Percentiles rank a stretch among this genome's conserved stretches.
phyloP scores from a whole-genome alignment of 1,140 invertebrate genomes.

The Lordiphosa stackelbergi region DNA sequence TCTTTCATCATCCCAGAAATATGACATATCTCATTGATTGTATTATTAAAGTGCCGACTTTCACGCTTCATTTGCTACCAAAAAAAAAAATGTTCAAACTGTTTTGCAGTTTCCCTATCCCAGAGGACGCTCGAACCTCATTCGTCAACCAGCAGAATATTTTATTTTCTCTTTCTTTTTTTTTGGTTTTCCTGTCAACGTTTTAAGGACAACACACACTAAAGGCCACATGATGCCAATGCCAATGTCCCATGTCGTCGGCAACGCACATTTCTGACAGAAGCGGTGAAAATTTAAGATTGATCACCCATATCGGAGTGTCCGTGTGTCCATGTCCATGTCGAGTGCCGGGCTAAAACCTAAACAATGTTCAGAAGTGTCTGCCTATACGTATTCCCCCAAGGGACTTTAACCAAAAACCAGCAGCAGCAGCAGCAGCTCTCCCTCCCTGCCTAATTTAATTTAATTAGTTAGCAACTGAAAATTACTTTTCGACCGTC shows the following conservation, averaged over 20 bases:
- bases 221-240: slow-evolving; percentile 55
- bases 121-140: slow-evolving; percentile 39
- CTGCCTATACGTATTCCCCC: slow-evolving; percentile 17
- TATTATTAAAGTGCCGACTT: slow-evolving; percentile 48
- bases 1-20: neutral
- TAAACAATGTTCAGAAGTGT: slow-evolving; percentile 58
- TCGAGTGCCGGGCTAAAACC: slow-evolving; percentile 63
- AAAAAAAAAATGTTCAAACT: slow-evolving; percentile 30
- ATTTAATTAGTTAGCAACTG: slow-evolving; percentile 52
- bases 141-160: slow-evolving; percentile 64
- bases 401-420: slow-evolving; percentile 14
- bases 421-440: neutral
- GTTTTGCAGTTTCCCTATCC: slow-evolving; percentile 32
- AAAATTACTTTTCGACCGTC: neutral
- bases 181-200: slow-evolving; percentile 56
- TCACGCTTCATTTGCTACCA: slow-evolving; percentile 52
- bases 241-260: slow-evolving; percentile 54
- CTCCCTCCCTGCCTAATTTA: slow-evolving; percentile 32
- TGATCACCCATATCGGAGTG: slow-evolving; percentile 70
- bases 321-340: slow-evolving; percentile 31
- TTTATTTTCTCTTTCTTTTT: slow-evolving; percentile 14
- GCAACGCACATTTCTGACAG: slow-evolving; percentile 72
- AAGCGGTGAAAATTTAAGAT: slow-evolving; percentile 77
- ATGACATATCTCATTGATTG: slow-evolving; percentile 21
- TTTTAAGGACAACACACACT: slow-evolving; percentile 33